A percentile compares a stretch with the other conserved stretches of the same genome.
These are phyloP conservation scores for Campylomormyrus numenius DNA, from an alignment of 2,113 vertebrate species.

Conservation along the genomic window DNA sequence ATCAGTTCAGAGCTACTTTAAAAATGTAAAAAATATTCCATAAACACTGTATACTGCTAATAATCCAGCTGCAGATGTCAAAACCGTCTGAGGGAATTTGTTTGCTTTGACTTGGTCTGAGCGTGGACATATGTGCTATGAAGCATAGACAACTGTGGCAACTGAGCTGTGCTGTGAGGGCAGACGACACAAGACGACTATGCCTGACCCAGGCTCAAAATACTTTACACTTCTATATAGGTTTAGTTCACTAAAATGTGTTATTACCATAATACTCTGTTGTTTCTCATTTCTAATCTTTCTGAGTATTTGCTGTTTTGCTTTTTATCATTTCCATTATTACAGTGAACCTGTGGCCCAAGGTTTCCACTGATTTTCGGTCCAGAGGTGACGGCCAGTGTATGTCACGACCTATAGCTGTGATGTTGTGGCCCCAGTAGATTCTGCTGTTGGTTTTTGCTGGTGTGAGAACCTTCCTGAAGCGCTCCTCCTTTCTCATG, in stretches of 20 bases:
- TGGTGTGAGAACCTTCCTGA: conserved; percentile 25
- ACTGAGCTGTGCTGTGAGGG: conserved; percentile 14
- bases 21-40: neutral
- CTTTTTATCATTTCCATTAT: conserved; percentile 1
- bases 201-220: neutral
- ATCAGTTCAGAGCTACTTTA: neutral
- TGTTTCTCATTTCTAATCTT: conserved; percentile 11
- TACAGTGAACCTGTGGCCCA: neutral
- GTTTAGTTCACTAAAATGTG: conserved; percentile 10
- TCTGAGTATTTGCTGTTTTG: conserved; percentile 10
- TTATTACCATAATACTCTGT: conserved; percentile 13
- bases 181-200: conserved; percentile 14
- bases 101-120: neutral
- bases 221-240: neutral
- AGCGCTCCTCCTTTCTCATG: conserved; percentile 20
- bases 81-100: neutral
- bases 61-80: neutral
- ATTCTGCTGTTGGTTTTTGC: conserved; percentile 10
- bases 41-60: neutral
- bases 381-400: neutral
- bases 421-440: neutral
- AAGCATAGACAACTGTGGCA: conserved; percentile 4
- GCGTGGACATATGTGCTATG: conserved; percentile 33
- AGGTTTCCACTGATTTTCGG: neutral
- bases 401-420: neutral